phyloP scores from a whole-genome alignment of 30 jellyfish, hydroid and myxozoan species.

The Aurelia aurita region DNA sequence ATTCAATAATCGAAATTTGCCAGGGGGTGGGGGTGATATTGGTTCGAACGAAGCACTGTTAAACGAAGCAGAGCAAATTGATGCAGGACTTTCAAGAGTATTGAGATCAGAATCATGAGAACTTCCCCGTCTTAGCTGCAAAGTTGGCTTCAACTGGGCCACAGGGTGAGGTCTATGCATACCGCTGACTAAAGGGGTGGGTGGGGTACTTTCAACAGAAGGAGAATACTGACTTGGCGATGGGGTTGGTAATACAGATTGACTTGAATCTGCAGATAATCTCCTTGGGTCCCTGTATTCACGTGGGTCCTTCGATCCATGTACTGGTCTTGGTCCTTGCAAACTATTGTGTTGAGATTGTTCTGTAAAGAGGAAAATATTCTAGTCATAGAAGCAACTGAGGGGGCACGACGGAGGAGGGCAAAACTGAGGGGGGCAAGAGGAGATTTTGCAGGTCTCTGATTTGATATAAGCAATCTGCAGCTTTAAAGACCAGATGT shows the following conservation, averaged over 20 bases:
- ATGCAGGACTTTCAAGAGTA: conserved; percentile 82
- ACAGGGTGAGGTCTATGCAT: conserved; percentile 79
- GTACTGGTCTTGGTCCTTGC: conserved; percentile 6
- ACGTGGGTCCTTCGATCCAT: conserved; percentile 70
- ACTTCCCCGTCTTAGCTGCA: conserved; percentile 30
- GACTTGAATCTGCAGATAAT: conserved; percentile 30
- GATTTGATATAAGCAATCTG: too few relatives aligned
- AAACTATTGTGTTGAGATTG: conserved; percentile 5
- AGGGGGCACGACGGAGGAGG: too few relatives aligned
- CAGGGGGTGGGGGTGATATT: conserved; percentile 78
- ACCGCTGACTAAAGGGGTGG: conserved; percentile 63
- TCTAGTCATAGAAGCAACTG: too few relatives aligned
- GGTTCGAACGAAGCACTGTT: conserved; percentile 88
- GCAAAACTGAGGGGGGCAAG: too few relatives aligned
- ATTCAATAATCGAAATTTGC: conserved; percentile 15
- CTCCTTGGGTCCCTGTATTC: conserved; percentile 54
- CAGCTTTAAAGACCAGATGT: too few relatives aligned
- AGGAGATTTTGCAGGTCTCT: too few relatives aligned
- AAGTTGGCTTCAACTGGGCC: conserved; percentile 43
- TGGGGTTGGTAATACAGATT: conserved; percentile 76
- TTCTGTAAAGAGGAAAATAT: conserved; percentile 7
- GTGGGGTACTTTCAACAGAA: conserved; percentile 85
- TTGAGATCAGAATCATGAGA: conserved; percentile 34
- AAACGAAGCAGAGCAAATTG: conserved; percentile 73
- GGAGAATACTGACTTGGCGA: conserved; percentile 81